These are phyloP conservation scores for Petrosia ficiformis DNA, from an alignment of 37 sponge, comb jelly and placozoan genomes.

Conservation along the genomic window DNA sequence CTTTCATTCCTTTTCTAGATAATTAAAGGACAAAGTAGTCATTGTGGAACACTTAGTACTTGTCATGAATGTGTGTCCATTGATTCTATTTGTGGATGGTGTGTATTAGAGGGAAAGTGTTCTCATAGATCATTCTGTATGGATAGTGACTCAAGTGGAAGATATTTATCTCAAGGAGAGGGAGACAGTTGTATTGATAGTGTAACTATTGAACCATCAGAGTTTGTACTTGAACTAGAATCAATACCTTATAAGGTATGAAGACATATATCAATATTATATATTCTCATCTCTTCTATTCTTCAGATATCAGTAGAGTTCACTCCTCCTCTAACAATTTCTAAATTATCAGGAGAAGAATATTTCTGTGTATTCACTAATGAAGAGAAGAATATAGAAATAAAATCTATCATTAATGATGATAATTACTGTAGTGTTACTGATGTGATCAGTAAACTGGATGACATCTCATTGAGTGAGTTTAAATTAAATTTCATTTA, in stretches of 20 bases:
- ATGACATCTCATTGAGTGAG: conserved; percentile 1
- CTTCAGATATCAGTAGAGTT: neutral
- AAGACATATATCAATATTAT: neutral
- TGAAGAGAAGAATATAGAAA: neutral
- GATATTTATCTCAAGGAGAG: conserved; percentile 28
- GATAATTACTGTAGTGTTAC: conserved; percentile 29
- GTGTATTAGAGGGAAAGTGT: conserved; percentile 85
- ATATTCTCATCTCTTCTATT: neutral
- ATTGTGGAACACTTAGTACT: conserved; percentile 48
- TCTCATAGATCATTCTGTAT: conserved; percentile 61
- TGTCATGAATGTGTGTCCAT: conserved; percentile 61
- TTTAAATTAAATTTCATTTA: too few relatives aligned
- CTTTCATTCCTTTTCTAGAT: too few relatives aligned
- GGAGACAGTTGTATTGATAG: conserved; percentile 7
- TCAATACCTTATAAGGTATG: neutral
- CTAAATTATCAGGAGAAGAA: conserved; percentile 7
- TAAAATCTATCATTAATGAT: conserved; percentile 4
- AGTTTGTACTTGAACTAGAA: neutral
- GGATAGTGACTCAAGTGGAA: conserved; percentile 31
- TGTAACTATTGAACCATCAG: conserved; percentile 9
- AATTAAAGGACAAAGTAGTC: conserved; percentile 52
- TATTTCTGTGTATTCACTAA: conserved; percentile 18
- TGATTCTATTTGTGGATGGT: conserved; percentile 94
- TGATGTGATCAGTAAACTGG: neutral
- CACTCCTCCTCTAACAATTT: conserved; percentile 20